These are phyloP conservation scores for Crotalus horridus DNA, from an alignment of 2,113 vertebrate genomes.

Conservation along the genomic window DNA sequence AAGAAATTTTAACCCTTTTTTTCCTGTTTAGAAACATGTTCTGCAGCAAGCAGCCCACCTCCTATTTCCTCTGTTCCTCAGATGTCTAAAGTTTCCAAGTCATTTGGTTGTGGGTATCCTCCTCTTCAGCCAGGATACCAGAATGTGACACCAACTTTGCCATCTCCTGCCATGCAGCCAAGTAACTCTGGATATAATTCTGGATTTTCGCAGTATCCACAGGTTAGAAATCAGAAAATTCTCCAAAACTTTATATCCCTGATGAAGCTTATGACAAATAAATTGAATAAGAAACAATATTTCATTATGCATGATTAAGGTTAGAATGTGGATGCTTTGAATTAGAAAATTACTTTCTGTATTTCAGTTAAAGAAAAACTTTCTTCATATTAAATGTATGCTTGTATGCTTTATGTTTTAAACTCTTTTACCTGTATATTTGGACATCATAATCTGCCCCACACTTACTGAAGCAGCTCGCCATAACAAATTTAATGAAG, in stretches of 20 bases:
- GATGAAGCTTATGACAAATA: not conserved
- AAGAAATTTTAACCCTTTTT: not conserved
- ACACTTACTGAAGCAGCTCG: not conserved
- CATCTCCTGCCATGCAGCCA: slow-evolving; percentile 63
- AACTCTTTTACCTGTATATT: not conserved
- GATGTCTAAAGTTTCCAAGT: slow-evolving; percentile 71
- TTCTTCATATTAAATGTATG: not conserved
- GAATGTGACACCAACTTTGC: slow-evolving; percentile 66
- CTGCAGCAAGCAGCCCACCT: slow-evolving; percentile 67
- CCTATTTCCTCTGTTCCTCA: slow-evolving; percentile 68
- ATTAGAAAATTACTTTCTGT: not conserved
- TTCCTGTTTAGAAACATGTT: slow-evolving; percentile 61
- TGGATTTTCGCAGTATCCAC: slow-evolving; percentile 76
- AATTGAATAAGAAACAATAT: not conserved
- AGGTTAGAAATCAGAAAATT: slow-evolving; percentile 61
- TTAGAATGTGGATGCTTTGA: not conserved
- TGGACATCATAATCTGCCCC: not conserved
- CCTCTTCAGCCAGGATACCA: slow-evolving; percentile 82
- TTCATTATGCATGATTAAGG: not conserved
- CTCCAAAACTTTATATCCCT: not conserved
- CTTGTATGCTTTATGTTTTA: not conserved
- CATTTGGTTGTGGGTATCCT: slow-evolving; percentile 87
- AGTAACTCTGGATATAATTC: slow-evolving; percentile 65
- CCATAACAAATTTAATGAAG: not conserved
- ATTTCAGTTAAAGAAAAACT: not conserved